Percentiles rank a stretch among this genome's conserved stretches.
Evolutionary conservation across 1,140 invertebrate genomes (phyloP).

Genomic region (Berghia stephanieae): DNA sequence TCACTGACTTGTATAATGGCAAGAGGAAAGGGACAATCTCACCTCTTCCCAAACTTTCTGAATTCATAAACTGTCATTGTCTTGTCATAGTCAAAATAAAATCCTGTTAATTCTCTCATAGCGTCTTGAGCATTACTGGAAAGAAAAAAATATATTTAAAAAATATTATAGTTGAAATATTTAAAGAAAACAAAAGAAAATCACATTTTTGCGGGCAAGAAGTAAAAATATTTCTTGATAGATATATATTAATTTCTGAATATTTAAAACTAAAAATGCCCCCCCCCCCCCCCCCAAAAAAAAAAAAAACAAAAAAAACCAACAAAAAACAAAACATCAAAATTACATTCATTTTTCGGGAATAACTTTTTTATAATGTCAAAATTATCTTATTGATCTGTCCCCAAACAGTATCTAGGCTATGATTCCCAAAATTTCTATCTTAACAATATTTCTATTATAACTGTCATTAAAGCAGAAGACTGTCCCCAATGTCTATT

Average conservation of each 20-base stretch:
- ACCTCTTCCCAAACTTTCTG: slow-evolving; percentile 65
- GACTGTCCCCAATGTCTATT: too few relatives aligned
- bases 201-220: too few relatives aligned
- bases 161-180: not conserved
- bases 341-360: not conserved
- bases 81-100: slow-evolving; percentile 63
- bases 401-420: too few relatives aligned
- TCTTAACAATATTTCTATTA: too few relatives aligned
- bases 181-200: too few relatives aligned
- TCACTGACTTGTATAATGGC: not conserved
- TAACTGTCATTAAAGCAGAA: too few relatives aligned
- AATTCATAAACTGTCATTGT: slow-evolving; percentile 64
- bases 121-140: slow-evolving; percentile 64
- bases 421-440: too few relatives aligned
- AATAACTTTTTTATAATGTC: too few relatives aligned
- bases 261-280: not conserved
- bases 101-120: slow-evolving; percentile 62
- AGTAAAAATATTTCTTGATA: too few relatives aligned
- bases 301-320: slow-evolving; percentile 6
- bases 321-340: not conserved
- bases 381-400: too few relatives aligned
- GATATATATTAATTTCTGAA: too few relatives aligned
- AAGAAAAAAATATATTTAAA: slow-evolving; percentile 34
- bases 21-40: not conserved
- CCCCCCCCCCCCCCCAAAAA: not conserved